Conservation (phyloP, 2,113 vertebrate genomes). For the Chionomys nivalis region DNA sequence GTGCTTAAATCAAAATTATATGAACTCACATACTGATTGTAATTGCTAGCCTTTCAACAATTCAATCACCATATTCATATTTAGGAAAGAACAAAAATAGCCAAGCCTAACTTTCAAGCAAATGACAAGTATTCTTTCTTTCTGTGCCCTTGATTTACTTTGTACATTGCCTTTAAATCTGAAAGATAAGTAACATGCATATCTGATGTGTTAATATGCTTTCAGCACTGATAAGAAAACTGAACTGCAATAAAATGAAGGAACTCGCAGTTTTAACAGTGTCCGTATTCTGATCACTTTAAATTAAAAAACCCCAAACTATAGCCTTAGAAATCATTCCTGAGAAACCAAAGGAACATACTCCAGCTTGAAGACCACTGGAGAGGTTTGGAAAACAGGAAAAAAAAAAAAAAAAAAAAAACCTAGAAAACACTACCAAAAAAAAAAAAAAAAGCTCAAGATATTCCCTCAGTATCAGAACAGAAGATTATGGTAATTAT, state of each 20-base stretch:
- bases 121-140: conserved; percentile 40
- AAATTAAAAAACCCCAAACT: background rate
- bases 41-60: conserved; percentile 74
- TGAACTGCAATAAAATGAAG: background rate
- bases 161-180: conserved; percentile 55
- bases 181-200: background rate
- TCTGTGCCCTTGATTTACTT: conserved; percentile 10
- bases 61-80: conserved; percentile 67
- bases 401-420: background rate
- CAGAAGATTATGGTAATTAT: background rate
- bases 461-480: background rate
- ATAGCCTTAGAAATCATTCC: background rate
- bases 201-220: background rate
- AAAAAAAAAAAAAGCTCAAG: background rate
- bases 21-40: conserved; percentile 68
- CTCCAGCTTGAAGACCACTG: background rate
- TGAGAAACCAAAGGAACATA: background rate
- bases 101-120: conserved; percentile 58
- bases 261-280: background rate
- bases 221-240: background rate
- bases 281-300: background rate
- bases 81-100: conserved; percentile 68
- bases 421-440: background rate
- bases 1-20: conserved; percentile 63
- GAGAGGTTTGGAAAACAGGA: background rate